These are phyloP conservation scores for Sminthurides bifidus DNA, from an alignment of 1,140 invertebrate genomes.

Conservation along the genomic window DNA sequence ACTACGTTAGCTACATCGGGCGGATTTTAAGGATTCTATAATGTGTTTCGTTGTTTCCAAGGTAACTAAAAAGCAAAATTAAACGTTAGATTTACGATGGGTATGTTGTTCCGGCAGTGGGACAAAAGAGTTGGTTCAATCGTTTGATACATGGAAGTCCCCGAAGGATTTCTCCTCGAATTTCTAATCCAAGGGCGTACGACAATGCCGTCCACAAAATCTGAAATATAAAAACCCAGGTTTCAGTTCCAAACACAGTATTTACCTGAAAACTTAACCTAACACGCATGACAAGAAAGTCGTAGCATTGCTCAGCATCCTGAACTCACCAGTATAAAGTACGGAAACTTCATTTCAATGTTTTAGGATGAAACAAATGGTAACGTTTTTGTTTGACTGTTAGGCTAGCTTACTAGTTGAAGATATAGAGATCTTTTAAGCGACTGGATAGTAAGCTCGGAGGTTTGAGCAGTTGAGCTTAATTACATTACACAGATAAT, in stretches of 20 bases:
- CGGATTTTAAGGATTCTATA: not conserved
- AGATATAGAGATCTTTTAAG: too few species aligned
- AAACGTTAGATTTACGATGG: slow-evolving; percentile 53
- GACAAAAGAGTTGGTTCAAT: slow-evolving; percentile 78
- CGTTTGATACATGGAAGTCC: slow-evolving; percentile 74
- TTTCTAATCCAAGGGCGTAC: slow-evolving; percentile 66
- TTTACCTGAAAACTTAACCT: not conserved
- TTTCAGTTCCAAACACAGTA: not conserved
- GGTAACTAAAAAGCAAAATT: not conserved
- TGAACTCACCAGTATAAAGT: too few species aligned
- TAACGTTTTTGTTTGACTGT: not conserved
- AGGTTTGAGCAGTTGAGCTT: too few species aligned
- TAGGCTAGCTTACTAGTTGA: too few species aligned
- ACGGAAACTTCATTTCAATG: too few species aligned
- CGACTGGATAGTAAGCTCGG: too few species aligned
- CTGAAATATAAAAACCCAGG: slow-evolving; percentile 42
- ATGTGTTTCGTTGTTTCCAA: not conserved
- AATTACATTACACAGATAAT: too few species aligned
- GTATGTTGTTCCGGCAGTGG: slow-evolving; percentile 75
- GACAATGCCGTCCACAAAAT: slow-evolving; percentile 79
- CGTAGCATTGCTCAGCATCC: too few species aligned
- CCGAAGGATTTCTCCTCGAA: slow-evolving; percentile 57
- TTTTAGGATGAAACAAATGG: not conserved
- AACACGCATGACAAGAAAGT: too few species aligned
- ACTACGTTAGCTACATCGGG: too few species aligned